Percentiles rank a stretch among this genome's conserved stretches.
Conservation (phyloP, 1,140 invertebrate genomes). For the Pectinophora gossypiella region DNA sequence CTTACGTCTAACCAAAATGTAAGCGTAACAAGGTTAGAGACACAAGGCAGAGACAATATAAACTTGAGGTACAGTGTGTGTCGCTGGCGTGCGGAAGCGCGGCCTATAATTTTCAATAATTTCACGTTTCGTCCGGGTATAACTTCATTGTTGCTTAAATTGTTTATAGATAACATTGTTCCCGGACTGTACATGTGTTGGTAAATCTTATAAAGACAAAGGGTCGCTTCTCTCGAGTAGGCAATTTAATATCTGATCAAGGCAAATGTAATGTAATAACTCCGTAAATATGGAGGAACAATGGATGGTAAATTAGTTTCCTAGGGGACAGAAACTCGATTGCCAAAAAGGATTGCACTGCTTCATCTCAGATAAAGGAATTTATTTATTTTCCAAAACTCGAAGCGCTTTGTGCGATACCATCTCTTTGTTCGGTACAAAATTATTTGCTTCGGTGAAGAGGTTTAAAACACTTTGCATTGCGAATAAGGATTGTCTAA, state of each 20-base stretch:
- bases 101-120: not conserved
- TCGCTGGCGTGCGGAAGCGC: slow-evolving; percentile 8
- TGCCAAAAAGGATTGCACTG: slow-evolving; percentile 40
- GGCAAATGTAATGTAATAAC: slow-evolving; percentile 58
- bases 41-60: too few species aligned
- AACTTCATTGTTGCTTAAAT: slow-evolving; percentile 19
- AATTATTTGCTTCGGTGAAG: not conserved
- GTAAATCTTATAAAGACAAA: slow-evolving; percentile 44
- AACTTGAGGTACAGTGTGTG: too few species aligned
- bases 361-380: slow-evolving; percentile 22
- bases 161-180: slow-evolving; percentile 32
- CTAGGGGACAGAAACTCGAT: slow-evolving; percentile 49
- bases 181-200: slow-evolving; percentile 18
- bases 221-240: slow-evolving; percentile 32
- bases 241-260: slow-evolving; percentile 63
- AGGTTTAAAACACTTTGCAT: not conserved
- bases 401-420: slow-evolving; percentile 1
- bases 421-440: slow-evolving; percentile 6
- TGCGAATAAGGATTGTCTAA: too few species aligned
- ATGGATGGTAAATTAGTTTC: slow-evolving; percentile 63
- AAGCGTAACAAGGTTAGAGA: too few species aligned
- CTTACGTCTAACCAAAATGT: too few species aligned
- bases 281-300: slow-evolving; percentile 61
- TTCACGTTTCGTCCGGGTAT: not conserved
- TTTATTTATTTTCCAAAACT: slow-evolving; percentile 17